Base-by-base conservation (phyloP, 2,113 vertebrate genomes). In the Protobothrops flavoviridis region DNA sequence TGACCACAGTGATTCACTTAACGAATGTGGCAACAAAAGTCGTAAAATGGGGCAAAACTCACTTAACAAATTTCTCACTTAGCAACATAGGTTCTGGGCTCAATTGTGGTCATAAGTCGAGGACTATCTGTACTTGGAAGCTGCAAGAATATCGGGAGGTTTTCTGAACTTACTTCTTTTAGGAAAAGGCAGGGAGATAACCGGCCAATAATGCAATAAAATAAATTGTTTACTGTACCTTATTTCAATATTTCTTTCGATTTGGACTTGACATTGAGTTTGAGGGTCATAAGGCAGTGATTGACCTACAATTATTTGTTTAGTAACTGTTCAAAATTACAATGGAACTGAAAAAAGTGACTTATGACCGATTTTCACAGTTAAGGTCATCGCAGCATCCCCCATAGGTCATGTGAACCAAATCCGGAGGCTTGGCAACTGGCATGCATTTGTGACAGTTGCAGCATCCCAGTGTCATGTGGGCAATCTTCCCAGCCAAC, bases 121-220 rank as follows among this genome's bases (percentile, higher is more conserved):
- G 57, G 57, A 64, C 26, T 64, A 64, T 11, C 61, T 29, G 11
- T 64, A 26, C 10, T 45, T 59, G 5, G 55, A 89, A 59, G 21
- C 1, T 3, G 55, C 11, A 43, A 15, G 9, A 23, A 24, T 39
- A 20, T 74, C 0, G 2, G n/a, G 1, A 0, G 3, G 9, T 12
- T 64, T 74, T 39, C 69, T 74, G 69, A 50, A 50, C 8, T 50
- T 59, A 89, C 21, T 39, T 89, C 5, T 11, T 43, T 26, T 8
- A 12, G 55, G 33, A 33, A 26, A 23, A 48, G 89, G 5, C 13
- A 74, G n/a, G 55, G 88, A 43, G 23, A 10, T 45, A n/a, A 61
- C n/a, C 17, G 64, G n/a, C 13, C 64, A 74, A 5, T 20, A 15
- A 4, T 81, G n/a, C 10, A 39, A 17, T 24, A 45, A 55, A 86